Percentiles rank a stretch among this genome's conserved stretches.
Evolutionary conservation across 2,797 vertebrate species (phyloP).

Genomic region (Phoxinus dragarum): DNA sequence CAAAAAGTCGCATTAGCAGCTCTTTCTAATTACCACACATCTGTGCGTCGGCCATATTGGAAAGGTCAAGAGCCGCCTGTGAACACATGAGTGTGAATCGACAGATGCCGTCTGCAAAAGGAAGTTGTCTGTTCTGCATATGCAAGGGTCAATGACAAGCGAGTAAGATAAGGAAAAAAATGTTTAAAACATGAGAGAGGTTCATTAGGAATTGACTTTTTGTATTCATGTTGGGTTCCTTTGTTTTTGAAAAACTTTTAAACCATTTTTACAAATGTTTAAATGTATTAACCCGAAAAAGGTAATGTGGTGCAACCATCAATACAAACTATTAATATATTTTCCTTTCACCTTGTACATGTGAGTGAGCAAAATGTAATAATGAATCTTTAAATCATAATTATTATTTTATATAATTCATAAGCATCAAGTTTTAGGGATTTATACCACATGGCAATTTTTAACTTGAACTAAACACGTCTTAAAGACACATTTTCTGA

Average conservation of each 20-base stretch:
- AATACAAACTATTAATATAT: neutral
- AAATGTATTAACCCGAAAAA: neutral
- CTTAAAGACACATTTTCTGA: neutral
- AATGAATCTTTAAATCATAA: neutral
- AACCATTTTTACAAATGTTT: neutral
- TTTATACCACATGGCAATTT: neutral
- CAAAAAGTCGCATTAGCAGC: neutral
- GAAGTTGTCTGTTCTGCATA: constrained; percentile 14
- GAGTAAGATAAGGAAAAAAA: neutral
- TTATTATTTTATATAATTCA: neutral
- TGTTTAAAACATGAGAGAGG: neutral
- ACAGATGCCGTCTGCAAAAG: neutral
- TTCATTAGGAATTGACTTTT: neutral
- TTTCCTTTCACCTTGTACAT: too few relatives aligned
- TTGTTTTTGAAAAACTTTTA: neutral
- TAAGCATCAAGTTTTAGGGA: neutral
- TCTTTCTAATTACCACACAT: neutral
- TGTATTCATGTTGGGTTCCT: neutral
- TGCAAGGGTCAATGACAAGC: neutral
- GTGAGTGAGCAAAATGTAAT: neutral
- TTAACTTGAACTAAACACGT: neutral
- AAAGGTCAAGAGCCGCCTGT: constrained; percentile 7
- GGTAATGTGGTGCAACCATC: neutral
- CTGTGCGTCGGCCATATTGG: neutral
- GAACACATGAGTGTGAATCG: constrained; percentile 18